Evolutionary conservation across 2,113 vertebrate genomes (phyloP).

Genomic region (Balaeniceps rex): DNA sequence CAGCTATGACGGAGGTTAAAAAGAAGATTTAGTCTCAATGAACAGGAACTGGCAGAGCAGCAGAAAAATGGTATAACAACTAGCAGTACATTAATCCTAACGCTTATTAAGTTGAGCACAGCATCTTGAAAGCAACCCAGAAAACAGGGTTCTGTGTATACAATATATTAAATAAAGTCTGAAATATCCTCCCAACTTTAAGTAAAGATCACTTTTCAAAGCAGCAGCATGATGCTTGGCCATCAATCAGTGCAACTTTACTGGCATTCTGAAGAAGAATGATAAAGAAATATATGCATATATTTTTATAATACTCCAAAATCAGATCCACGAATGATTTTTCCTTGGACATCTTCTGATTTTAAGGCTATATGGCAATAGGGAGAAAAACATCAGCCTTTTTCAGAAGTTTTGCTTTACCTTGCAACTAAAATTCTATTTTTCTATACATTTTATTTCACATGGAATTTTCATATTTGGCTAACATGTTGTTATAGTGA

Average conservation of each 20-base stretch:
- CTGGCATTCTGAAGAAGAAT: neutral
- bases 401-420: neutral
- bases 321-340: neutral
- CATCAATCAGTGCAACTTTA: neutral
- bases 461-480: neutral
- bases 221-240: neutral
- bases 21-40: neutral
- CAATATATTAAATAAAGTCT: neutral
- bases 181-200: neutral
- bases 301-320: neutral
- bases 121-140: neutral
- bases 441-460: neutral
- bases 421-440: neutral
- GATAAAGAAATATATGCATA: neutral
- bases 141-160: neutral
- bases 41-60: neutral
- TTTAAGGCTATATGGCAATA: neutral
- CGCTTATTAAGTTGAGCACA: neutral
- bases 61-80: neutral
- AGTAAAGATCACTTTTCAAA: neutral
- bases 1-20: neutral
- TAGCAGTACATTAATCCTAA: neutral
- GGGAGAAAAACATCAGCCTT: neutral
- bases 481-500: neutral
- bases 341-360: neutral